Evolutionary conservation across 2,797 vertebrate species (phyloP).

Genomic region (Spinus olivaceus): DNA sequence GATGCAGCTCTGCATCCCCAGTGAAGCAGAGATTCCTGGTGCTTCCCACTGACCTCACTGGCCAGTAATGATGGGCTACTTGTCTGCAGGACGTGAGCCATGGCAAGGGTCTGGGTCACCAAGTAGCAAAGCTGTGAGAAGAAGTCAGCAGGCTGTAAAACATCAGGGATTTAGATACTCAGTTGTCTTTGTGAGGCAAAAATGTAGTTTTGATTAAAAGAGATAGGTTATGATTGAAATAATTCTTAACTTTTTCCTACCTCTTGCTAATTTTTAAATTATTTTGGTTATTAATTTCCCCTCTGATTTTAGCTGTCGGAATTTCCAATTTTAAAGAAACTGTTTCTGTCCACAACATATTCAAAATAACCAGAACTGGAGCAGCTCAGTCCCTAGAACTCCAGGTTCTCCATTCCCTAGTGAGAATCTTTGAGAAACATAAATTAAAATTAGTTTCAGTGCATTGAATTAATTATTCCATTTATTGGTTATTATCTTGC

Average conservation of each 20-base stretch:
- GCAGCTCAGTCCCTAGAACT: slow-evolving; percentile 38
- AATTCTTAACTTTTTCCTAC: background rate
- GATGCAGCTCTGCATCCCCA: background rate
- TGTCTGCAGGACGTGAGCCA: fast-evolving
- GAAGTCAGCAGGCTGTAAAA: background rate
- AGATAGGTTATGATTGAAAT: background rate
- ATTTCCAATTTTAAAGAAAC: slow-evolving; percentile 12
- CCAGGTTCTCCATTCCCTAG: slow-evolving; percentile 42
- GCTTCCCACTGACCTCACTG: background rate
- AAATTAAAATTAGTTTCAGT: slow-evolving; percentile 74
- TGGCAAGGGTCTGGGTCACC: background rate
- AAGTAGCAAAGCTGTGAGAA: background rate
- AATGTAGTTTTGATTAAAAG: background rate
- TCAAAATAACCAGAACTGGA: slow-evolving; percentile 55
- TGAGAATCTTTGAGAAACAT: slow-evolving; percentile 58
- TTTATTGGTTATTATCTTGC: slow-evolving; percentile 72
- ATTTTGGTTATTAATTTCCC: slow-evolving; percentile 22
- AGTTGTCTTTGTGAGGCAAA: background rate
- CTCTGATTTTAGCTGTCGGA: slow-evolving; percentile 26
- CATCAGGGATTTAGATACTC: background rate
- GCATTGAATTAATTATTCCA: slow-evolving; percentile 73
- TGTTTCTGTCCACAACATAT: background rate
- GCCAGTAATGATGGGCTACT: background rate
- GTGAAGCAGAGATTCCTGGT: background rate
- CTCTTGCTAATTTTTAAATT: background rate